Conservation (phyloP, 2,888 invertebrate species). For the Apoda limacodes region DNA sequence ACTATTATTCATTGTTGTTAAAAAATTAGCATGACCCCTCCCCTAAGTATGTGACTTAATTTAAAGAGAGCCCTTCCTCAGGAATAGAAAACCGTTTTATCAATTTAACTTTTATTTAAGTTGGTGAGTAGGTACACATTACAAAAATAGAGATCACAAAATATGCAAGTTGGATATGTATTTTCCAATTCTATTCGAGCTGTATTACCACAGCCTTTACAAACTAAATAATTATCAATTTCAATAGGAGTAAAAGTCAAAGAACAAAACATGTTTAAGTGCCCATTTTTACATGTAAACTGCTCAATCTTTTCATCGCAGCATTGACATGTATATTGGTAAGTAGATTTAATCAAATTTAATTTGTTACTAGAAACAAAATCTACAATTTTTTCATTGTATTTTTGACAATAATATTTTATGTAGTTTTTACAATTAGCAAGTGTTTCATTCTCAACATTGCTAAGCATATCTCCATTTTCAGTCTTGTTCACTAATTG, state of each 20-base stretch:
- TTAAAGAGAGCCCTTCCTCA: too few species aligned
- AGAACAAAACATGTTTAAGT: constrained; percentile 48
- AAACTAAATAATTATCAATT: constrained; percentile 36
- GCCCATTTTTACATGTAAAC: constrained; percentile 37
- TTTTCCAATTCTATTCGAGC: constrained; percentile 33
- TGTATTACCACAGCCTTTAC: constrained; percentile 35
- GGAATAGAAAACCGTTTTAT: too few species aligned
- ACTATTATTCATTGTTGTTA: too few species aligned
- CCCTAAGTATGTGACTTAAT: too few species aligned
- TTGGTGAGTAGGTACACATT: too few species aligned
- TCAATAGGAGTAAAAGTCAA: constrained; percentile 45
- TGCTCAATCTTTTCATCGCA: constrained; percentile 40
- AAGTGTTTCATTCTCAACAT: constrained; percentile 30
- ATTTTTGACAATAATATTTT: constrained; percentile 34
- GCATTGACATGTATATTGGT: constrained; percentile 38
- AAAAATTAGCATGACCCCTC: too few species aligned
- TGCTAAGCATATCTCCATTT: constrained; percentile 19
- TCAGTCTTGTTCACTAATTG: constrained; percentile 24
- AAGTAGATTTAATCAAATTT: constrained; percentile 15
- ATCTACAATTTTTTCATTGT: constrained; percentile 25
- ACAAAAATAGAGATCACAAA: constrained; percentile 49
- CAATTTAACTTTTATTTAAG: too few species aligned
- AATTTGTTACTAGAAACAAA: constrained; percentile 23
- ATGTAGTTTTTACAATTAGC: constrained; percentile 35
- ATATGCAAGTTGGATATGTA: constrained; percentile 37